Evolutionary conservation across 2,113 vertebrate genomes (phyloP), one percentile per base, ranked within the genome.

Genomic region (Pitta sordida): DNA sequence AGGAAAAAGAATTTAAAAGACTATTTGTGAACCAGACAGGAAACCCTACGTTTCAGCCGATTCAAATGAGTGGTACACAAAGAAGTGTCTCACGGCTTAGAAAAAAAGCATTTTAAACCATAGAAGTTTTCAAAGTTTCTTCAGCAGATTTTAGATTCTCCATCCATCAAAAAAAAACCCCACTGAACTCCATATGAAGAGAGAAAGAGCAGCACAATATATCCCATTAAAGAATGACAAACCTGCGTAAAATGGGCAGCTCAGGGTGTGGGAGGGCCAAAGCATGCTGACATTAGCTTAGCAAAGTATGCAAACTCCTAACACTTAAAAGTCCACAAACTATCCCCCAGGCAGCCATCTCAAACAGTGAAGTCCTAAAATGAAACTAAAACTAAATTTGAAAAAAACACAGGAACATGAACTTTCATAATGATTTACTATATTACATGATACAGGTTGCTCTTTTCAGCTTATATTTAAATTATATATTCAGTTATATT

Each of bases 271-370:
- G 91, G 91, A 96, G 80, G 73, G 85, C 69, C 84, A 43, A 88
- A 91, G 88, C 65, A 76, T 7, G 75, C 86, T 79, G 81, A 82
- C 86, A 79, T 87, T 65, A 91, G 73, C 91, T 90, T 58, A 96
- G 74, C 82, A 95, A 95, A 95, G 94, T 90, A 94, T 44, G 84
- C 73, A 80, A 93, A 95, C 87, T 83, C 80, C 91, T 94, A 77
- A 76, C 64, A 60, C 86, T 90, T 85, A 76, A 93, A 94, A 96
- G 76, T 58, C 69, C 32, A 3, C 62, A 84, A 91, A 86, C 82
- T 89, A 75, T 68, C 81, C 92, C 55, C 65, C n/a, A 87, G 86
- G 85, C 86, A 95, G 88, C 41, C 74, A 74, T 65, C 84, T 90
- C 76, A 70, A 83, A 76, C 5, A 75, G 55, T 34, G 24, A 48